Percentiles rank a stretch among this genome's conserved stretches.
Evolutionary conservation across 2,888 invertebrate species (phyloP).

Genomic region (Halocaridina rubra): DNA sequence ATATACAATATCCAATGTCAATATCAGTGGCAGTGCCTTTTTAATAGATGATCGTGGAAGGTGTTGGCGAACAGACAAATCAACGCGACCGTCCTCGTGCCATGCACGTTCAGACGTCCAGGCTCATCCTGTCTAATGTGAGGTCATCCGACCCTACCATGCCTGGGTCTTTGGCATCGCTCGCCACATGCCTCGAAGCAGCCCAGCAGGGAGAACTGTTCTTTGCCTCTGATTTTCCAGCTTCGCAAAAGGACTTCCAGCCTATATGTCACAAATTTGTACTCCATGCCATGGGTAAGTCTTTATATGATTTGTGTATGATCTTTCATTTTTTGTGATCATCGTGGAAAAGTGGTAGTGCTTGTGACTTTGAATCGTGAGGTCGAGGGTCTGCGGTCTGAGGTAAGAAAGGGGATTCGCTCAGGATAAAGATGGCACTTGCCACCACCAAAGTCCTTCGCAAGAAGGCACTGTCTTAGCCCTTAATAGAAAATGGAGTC

Average conservation of each 20-base stretch:
- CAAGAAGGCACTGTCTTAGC: no score
- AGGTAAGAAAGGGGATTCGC: no score
- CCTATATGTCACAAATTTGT: constrained; percentile 86
- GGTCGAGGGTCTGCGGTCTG: no score
- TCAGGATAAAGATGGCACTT: no score
- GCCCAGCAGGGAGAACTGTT: constrained; percentile 81
- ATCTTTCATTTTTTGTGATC: no score
- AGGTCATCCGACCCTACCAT: constrained; percentile 72
- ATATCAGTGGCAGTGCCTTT: no score
- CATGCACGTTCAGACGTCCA: constrained; percentile 85
- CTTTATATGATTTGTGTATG: constrained; percentile 3
- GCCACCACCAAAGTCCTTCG: no score
- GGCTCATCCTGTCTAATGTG: constrained; percentile 79
- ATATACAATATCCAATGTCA: no score
- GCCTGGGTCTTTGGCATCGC: constrained; percentile 77
- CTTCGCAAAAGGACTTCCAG: constrained; percentile 77
- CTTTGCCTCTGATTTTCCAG: constrained; percentile 83
- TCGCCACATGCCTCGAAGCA: constrained; percentile 83
- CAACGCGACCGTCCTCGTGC: constrained; percentile 90
- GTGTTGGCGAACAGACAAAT: constrained; percentile 79
- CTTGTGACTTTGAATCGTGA: no score
- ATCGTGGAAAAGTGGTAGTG: no score
- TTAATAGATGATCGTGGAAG: constrained; percentile 78
- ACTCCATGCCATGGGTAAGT: constrained; percentile 74
- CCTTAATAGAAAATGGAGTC: no score